Conservation (phyloP, 1,140 invertebrate genomes). For the Saccostrea glomerata region DNA sequence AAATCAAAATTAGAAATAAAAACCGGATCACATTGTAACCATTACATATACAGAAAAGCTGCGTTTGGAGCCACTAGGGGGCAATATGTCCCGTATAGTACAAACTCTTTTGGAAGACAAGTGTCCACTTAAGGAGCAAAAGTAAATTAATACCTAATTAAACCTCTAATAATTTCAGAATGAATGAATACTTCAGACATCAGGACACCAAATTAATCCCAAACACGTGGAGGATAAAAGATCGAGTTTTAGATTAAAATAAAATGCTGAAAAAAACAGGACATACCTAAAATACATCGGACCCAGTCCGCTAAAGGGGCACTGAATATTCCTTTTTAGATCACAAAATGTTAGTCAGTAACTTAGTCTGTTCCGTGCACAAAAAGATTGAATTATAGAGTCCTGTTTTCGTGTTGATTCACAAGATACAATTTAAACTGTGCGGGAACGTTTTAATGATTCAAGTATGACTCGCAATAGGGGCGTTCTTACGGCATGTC, state of each 20-base stretch:
- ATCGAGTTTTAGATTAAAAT: neutral
- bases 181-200: neutral
- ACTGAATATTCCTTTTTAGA: neutral
- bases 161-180: neutral
- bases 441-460: slow-evolving; percentile 33
- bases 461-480: neutral
- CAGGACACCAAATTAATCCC: neutral
- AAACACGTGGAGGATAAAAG: neutral
- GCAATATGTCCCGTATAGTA: neutral
- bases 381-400: neutral
- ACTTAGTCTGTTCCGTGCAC: neutral
- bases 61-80: neutral
- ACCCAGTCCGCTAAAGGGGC: neutral
- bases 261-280: neutral
- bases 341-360: neutral
- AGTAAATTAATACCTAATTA: slow-evolving; percentile 7
- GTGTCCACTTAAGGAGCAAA: neutral
- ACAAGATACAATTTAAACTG: slow-evolving; percentile 34
- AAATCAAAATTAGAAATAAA: neutral
- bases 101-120: neutral
- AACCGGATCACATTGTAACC: neutral
- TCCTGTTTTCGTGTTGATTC: slow-evolving; percentile 25
- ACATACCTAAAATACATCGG: neutral
- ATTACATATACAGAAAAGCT: neutral
- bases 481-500: slow-evolving; percentile 13